Percentiles rank a stretch among this genome's conserved stretches.
Evolutionary conservation across 2,888 invertebrate genomes (phyloP).

Genomic region (Lacanobia wlatinum): DNA sequence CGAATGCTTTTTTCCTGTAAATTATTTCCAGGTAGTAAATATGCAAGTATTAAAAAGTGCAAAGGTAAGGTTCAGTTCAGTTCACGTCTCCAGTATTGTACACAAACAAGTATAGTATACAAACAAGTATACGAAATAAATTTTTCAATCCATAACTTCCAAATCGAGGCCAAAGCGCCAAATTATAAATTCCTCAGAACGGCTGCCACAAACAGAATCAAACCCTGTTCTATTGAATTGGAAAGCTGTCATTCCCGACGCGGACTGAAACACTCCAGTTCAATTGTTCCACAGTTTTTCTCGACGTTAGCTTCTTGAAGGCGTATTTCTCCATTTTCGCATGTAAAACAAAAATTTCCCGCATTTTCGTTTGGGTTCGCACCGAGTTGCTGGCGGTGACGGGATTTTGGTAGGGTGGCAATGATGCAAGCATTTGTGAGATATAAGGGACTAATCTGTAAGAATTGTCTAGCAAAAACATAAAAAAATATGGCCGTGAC

Average conservation of each 20-base stretch:
- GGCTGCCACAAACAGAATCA: constrained; percentile 68
- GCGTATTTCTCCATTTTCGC: constrained; percentile 85
- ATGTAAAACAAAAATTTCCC: constrained; percentile 89
- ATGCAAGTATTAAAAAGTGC: no score
- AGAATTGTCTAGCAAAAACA: background rate
- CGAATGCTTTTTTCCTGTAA: background rate
- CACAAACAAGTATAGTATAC: background rate
- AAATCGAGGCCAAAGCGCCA: constrained; percentile 38
- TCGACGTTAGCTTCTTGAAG: constrained; percentile 71
- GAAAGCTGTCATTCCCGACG: constrained; percentile 80
- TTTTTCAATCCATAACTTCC: constrained; percentile 41
- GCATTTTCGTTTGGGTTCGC: constrained; percentile 84
- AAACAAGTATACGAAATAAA: background rate
- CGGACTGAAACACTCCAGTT: constrained; percentile 68
- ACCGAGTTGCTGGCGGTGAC: constrained; percentile 84
- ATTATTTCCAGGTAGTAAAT: no score
- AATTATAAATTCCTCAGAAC: constrained; percentile 61
- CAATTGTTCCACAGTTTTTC: constrained; percentile 76
- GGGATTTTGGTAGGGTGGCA: constrained; percentile 82
- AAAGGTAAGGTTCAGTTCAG: no score
- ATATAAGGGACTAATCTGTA: background rate
- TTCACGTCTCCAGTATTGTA: background rate
- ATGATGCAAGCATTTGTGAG: constrained; percentile 25
- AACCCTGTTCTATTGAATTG: constrained; percentile 77
- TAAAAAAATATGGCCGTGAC: no score